phyloP scores from a whole-genome alignment of 2,888 invertebrate species.

The Cataglyphis cursor region DNA sequence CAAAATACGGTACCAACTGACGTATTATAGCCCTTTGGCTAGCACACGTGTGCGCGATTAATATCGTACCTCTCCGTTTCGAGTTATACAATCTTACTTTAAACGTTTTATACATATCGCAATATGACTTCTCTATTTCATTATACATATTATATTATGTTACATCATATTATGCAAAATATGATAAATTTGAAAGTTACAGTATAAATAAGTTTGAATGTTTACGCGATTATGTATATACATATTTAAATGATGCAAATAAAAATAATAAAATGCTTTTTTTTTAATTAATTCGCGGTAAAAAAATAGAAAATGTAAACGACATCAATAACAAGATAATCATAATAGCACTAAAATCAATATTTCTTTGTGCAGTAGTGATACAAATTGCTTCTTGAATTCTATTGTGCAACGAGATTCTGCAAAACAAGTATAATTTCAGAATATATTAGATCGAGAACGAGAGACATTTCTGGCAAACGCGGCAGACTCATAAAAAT shows the following conservation, averaged over 20 bases:
- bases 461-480: conserved; percentile 13
- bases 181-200: neutral
- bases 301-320: neutral
- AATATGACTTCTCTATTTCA: neutral
- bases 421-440: conserved; percentile 20
- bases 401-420: neutral
- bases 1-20: conserved; percentile 41
- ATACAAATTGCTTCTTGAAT: conserved; percentile 10
- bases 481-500: conserved; percentile 22
- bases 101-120: neutral
- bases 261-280: conserved; percentile 1
- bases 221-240: neutral
- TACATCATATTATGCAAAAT: neutral
- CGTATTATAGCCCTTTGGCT: conserved; percentile 29
- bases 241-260: neutral
- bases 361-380: neutral
- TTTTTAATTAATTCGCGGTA: neutral
- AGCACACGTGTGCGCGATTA: neutral
- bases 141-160: neutral
- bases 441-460: conserved; percentile 5
- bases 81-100: neutral
- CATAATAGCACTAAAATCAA: neutral
- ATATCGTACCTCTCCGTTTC: conserved; percentile 9
- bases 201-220: neutral
- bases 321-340: neutral